phyloP scores from a whole-genome alignment of 2,797 vertebrate species.

The Chloroceryle amazona region DNA sequence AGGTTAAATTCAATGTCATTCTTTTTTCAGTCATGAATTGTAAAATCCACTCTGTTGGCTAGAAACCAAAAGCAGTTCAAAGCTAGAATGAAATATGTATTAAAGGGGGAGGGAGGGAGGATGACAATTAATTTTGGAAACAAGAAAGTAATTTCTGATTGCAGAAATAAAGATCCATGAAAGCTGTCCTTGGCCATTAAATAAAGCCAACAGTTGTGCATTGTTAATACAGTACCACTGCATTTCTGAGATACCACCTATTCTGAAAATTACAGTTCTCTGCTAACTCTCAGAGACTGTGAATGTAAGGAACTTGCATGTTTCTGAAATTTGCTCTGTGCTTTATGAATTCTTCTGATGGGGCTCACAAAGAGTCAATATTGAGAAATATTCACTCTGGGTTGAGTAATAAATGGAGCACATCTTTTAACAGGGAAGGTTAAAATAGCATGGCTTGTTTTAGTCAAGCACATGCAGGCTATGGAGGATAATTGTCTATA shows the following conservation, averaged over 20 bases:
- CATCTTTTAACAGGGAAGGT: not conserved
- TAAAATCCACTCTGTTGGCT: slow-evolving; percentile 44
- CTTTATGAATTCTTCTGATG: not conserved
- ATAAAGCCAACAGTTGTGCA: not conserved
- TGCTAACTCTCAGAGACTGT: not conserved
- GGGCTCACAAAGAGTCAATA: not conserved
- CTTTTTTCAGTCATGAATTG: slow-evolving; percentile 25
- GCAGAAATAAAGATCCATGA: not conserved
- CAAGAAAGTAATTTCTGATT: slow-evolving; percentile 23
- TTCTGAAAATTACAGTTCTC: not conserved
- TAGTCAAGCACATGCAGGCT: not conserved
- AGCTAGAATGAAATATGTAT: slow-evolving; percentile 32
- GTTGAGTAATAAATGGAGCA: not conserved
- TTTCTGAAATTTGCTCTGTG: not conserved
- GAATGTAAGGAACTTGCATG: not conserved
- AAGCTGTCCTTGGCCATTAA: slow-evolving; percentile 9
- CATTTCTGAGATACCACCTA: not conserved
- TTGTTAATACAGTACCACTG: not conserved
- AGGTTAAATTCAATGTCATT: slow-evolving; percentile 72
- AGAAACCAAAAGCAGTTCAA: slow-evolving; percentile 31
- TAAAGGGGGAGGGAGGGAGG: not conserved
- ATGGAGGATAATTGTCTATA: not conserved
- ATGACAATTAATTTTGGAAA: slow-evolving; percentile 54
- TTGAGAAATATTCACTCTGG: not conserved
- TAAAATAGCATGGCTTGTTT: not conserved